phyloP scores from a whole-genome alignment of 2,113 vertebrate genomes.

The Pleuronectes platessa region DNA sequence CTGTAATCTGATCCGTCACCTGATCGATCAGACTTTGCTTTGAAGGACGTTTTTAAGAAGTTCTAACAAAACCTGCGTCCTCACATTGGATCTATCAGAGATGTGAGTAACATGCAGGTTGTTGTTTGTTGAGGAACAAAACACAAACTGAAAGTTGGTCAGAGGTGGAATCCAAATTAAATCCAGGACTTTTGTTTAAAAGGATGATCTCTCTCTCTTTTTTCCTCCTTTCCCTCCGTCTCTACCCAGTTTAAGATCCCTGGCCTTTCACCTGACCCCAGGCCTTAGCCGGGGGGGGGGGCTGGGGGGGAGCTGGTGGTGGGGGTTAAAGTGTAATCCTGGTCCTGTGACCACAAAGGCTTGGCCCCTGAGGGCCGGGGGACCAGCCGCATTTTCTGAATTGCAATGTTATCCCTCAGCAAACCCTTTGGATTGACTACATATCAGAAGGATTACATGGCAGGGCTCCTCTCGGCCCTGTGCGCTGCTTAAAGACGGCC shows the following conservation, averaged over 20 bases:
- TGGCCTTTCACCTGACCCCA: conserved; percentile 84
- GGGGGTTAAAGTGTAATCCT: conserved; percentile 86
- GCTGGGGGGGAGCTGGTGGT: conserved; percentile 36
- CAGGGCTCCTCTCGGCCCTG: conserved; percentile 30
- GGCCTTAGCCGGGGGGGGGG: conserved; percentile 57
- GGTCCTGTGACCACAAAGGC: conserved; percentile 84
- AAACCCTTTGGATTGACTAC: conserved; percentile 58
- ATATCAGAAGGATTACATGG: conserved; percentile 73
- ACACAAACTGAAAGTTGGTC: not conserved
- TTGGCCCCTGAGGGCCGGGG: conserved; percentile 79
- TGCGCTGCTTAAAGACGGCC: conserved; percentile 34
- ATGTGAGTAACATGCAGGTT: conserved; percentile 11
- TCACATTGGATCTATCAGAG: not conserved
- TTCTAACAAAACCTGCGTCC: conserved; percentile 4
- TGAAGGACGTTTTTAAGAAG: not conserved
- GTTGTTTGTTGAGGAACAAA: conserved; percentile 36
- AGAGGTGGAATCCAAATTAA: conserved; percentile 35
- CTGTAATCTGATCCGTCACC: not conserved
- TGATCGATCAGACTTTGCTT: not conserved
- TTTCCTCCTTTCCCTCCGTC: conserved; percentile 22
- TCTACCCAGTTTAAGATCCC: conserved; percentile 73
- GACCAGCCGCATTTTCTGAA: conserved; percentile 82
- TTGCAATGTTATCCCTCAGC: conserved; percentile 77
- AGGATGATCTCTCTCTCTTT: conserved; percentile 64
- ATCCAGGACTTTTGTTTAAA: conserved; percentile 39